These are phyloP conservation scores for Parnassius apollo DNA, from an alignment of 2,888 invertebrate genomes.

Conservation along the genomic window DNA sequence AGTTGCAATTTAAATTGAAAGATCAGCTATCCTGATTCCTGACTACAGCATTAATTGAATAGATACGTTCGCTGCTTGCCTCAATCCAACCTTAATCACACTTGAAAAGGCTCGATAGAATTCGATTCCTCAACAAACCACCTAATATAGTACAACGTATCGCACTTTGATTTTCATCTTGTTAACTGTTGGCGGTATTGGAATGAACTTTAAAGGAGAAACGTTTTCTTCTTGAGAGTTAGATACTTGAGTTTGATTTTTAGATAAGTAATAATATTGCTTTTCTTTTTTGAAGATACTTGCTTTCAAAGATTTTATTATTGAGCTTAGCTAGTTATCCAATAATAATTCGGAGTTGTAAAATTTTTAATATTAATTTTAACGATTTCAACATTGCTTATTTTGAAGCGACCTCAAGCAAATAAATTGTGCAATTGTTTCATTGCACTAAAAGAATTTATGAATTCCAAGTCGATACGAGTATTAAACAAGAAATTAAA, in stretches of 20 bases:
- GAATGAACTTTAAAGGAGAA: conserved; percentile 13
- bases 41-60: conserved; percentile 75
- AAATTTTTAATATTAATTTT: neutral
- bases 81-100: conserved; percentile 75
- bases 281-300: neutral
- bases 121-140: conserved; percentile 54
- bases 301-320: conserved; percentile 3
- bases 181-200: conserved; percentile 43
- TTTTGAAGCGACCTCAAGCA: too few relatives aligned
- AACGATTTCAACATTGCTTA: too few relatives aligned
- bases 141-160: conserved; percentile 68
- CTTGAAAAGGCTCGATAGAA: conserved; percentile 70
- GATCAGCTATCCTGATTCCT: conserved; percentile 56
- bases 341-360: neutral
- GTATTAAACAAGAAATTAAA: too few relatives aligned
- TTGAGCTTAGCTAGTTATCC: neutral
- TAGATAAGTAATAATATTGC: neutral
- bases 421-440: too few relatives aligned
- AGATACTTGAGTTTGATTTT: conserved; percentile 3
- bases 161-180: conserved; percentile 64
- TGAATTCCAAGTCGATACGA: too few relatives aligned
- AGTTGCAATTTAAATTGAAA: conserved; percentile 69
- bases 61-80: conserved; percentile 72
- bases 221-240: conserved; percentile 4
- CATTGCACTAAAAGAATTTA: too few relatives aligned